phyloP scores from a whole-genome alignment of 2,113 vertebrate genomes.

The Epinephelus fuscoguttatus region DNA sequence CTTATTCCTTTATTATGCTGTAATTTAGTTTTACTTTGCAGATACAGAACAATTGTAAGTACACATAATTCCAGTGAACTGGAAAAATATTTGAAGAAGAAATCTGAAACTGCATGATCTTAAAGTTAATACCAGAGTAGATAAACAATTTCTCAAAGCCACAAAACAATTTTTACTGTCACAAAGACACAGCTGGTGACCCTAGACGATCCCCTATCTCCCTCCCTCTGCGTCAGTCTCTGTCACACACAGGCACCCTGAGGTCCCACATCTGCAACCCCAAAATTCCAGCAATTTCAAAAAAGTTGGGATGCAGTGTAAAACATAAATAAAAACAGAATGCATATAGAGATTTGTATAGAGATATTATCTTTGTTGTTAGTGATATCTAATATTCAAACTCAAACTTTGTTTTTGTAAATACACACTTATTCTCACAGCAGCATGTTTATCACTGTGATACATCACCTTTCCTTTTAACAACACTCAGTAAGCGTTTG shows the following conservation, averaged over 20 bases:
- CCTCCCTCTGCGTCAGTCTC: conserved; percentile 14
- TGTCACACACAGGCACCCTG: conserved; percentile 13
- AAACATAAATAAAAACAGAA: too few species aligned
- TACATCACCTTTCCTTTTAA: too few species aligned
- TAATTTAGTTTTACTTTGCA: background rate
- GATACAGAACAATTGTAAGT: background rate
- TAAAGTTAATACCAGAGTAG: background rate
- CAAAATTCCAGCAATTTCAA: too few species aligned
- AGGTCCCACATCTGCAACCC: background rate
- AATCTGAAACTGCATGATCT: background rate
- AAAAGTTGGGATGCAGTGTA: too few species aligned
- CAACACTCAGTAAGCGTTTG: too few species aligned
- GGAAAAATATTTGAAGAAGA: background rate
- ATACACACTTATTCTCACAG: too few species aligned
- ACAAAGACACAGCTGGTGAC: conserved; percentile 44
- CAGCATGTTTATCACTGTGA: too few species aligned
- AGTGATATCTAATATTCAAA: too few species aligned
- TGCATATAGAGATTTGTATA: too few species aligned
- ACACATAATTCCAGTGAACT: background rate
- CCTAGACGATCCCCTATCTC: background rate
- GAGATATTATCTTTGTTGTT: too few species aligned
- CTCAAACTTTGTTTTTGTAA: too few species aligned
- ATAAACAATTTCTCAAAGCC: background rate
- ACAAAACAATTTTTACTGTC: background rate
- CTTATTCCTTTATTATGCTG: background rate